phyloP scores from a whole-genome alignment of 37 sponge, comb jelly and placozoan species.

The Axinella damicornis region DNA sequence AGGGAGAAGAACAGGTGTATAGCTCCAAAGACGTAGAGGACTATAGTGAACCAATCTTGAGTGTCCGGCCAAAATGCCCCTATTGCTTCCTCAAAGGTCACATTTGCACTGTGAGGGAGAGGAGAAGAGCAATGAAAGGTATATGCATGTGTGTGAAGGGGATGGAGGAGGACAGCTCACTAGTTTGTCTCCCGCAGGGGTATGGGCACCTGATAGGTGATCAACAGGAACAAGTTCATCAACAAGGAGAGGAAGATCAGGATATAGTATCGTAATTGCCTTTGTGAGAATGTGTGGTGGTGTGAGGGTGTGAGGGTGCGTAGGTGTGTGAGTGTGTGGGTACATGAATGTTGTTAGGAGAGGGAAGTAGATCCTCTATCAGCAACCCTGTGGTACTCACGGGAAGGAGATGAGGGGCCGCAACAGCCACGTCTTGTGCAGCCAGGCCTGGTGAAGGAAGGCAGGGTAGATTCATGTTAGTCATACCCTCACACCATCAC shows the following conservation, averaged over 20 bases:
- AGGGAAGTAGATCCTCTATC: too few species aligned
- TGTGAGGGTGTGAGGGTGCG: too few species aligned
- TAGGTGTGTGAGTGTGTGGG: too few species aligned
- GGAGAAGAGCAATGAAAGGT: background rate
- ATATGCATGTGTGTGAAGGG: background rate
- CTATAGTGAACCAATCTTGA: constrained; percentile 2
- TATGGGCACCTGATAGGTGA: constrained; percentile 38
- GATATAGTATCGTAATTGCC: background rate
- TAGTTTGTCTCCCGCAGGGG: background rate
- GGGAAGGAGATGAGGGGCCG: background rate
- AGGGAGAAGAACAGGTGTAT: constrained; percentile 63
- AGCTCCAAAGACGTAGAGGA: constrained; percentile 57
- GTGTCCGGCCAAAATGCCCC: background rate
- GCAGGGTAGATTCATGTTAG: too few species aligned
- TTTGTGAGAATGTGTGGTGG: background rate
- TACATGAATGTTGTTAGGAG: too few species aligned
- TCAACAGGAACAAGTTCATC: constrained; percentile 55
- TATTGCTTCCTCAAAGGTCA: background rate
- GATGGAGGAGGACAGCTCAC: background rate
- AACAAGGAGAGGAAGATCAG: constrained; percentile 32
- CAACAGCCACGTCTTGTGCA: constrained; percentile 10
- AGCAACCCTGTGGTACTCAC: background rate
- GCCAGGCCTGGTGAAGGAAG: background rate
- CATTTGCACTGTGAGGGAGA: background rate
- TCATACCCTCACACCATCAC: too few species aligned